Conservation (phyloP, 35 echinoderm and acorn worm species). For the Anneissia japonica region DNA sequence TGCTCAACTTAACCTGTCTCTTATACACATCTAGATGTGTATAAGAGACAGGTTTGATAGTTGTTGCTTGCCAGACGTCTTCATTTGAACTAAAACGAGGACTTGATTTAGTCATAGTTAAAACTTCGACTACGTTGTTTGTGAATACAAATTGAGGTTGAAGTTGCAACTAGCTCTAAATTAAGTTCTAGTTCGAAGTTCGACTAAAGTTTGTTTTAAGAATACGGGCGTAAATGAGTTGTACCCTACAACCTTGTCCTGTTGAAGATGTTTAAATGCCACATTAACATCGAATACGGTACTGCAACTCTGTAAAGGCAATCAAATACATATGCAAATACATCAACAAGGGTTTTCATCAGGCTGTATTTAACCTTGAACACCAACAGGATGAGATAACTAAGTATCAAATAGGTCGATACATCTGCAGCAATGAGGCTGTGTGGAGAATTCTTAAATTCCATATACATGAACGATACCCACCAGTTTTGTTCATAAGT, state of each 20-base stretch:
- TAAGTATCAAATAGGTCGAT: slow-evolving; percentile 3
- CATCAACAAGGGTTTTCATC: background rate
- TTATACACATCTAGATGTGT: no score
- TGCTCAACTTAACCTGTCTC: no score
- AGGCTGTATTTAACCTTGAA: background rate
- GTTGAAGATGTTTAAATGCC: background rate
- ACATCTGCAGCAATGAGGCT: background rate
- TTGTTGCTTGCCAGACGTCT: no score
- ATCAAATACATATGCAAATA: slow-evolving; percentile 7
- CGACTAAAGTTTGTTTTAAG: no score
- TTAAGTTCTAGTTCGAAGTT: no score
- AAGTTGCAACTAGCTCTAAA: no score
- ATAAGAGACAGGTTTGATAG: no score
- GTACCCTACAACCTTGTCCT: background rate
- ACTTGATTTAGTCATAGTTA: no score
- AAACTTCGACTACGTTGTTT: no score
- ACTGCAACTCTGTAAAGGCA: background rate
- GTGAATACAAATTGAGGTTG: no score
- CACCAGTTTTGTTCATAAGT: background rate
- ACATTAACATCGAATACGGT: background rate
- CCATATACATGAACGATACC: background rate
- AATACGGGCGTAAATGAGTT: slow-evolving; percentile 4
- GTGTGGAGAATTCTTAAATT: background rate
- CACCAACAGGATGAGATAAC: background rate
- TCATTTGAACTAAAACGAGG: no score